phyloP scores from a whole-genome alignment of 2,113 vertebrate genomes.

The Catharus minimus region DNA sequence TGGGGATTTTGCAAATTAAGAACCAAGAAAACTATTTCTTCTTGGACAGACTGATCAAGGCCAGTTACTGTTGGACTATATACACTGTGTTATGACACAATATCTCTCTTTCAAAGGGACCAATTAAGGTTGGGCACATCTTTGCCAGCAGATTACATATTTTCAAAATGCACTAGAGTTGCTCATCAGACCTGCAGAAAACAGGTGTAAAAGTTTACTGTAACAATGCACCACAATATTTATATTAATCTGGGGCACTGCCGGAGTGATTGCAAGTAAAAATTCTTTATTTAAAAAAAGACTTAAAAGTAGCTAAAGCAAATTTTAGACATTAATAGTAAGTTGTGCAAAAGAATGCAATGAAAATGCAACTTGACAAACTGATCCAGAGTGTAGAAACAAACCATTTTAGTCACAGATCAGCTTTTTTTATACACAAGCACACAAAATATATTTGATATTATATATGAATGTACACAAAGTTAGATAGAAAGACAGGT shows the following conservation, averaged over 20 bases:
- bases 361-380: not conserved
- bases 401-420: not conserved
- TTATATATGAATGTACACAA: not conserved
- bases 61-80: not conserved
- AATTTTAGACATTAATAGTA: not conserved
- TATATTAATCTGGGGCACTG: not conserved
- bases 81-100: not conserved
- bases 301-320: not conserved
- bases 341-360: not conserved
- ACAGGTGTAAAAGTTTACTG: not conserved
- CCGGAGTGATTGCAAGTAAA: not conserved
- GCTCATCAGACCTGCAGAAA: slow-evolving; percentile 18
- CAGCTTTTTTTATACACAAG: not conserved
- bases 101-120: not conserved
- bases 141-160: not conserved
- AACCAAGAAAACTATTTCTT: not conserved
- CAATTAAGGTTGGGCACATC: not conserved
- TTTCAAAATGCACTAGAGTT: not conserved
- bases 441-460: not conserved
- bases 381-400: not conserved
- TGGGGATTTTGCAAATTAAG: not conserved
- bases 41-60: not conserved
- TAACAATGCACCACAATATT: not conserved
- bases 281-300: not conserved
- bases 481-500: not conserved